These are phyloP conservation scores for Mesembrinibis cayennensis DNA, from an alignment of 2,113 vertebrate genomes.

Conservation along the genomic window DNA sequence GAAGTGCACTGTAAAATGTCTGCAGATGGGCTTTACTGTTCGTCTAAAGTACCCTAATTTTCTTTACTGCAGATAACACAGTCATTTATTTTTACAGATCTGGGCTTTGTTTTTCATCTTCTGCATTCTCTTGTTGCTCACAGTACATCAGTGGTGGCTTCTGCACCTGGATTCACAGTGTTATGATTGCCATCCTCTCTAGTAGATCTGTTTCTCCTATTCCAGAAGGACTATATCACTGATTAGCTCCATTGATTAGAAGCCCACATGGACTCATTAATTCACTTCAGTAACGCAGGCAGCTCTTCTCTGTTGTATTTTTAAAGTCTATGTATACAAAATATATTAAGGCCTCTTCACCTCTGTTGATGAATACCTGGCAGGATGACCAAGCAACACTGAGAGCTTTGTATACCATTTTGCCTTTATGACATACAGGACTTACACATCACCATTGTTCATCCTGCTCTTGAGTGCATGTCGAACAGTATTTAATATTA, in stretches of 20 bases:
- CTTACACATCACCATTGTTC: not conserved
- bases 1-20: not conserved
- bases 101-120: not conserved
- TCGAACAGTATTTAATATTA: not conserved
- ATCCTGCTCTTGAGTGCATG: not conserved
- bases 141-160: not conserved
- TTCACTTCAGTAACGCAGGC: not conserved
- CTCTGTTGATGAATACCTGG: not conserved
- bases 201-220: not conserved
- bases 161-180: fast-evolving
- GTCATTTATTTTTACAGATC: not conserved
- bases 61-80: not conserved
- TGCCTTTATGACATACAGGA: not conserved
- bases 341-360: not conserved
- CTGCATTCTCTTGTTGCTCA: not conserved
- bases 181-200: not conserved
- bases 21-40: not conserved
- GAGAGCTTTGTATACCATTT: not conserved
- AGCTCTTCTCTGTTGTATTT: not conserved
- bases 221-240: not conserved
- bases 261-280: not conserved
- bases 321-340: not conserved
- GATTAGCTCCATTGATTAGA: not conserved
- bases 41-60: not conserved
- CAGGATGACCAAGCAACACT: not conserved